A percentile compares a stretch with the other conserved stretches of the same genome.
Conservation (phyloP, 2,113 vertebrate species). For the Pyxicephalus adspersus region DNA sequence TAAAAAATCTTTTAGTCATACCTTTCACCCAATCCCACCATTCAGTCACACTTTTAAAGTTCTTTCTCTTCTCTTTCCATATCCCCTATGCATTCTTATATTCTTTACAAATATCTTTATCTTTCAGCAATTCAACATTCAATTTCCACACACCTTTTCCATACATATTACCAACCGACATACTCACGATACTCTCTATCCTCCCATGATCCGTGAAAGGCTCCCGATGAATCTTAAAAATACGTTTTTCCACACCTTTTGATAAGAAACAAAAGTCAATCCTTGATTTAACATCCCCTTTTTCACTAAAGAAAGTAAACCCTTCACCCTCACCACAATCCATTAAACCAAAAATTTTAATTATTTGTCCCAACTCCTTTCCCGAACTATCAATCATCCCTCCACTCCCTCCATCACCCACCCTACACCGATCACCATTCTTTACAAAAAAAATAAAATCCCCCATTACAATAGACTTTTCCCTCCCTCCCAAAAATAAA, state of each 20-base stretch:
- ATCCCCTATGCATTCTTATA: background rate
- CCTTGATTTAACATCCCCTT: background rate
- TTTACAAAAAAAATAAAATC: background rate
- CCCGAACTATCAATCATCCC: too few relatives aligned
- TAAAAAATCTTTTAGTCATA: background rate
- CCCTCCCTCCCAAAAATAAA: background rate
- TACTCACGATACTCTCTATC: background rate
- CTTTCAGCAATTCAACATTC: background rate
- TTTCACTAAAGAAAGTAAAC: background rate
- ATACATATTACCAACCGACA: background rate
- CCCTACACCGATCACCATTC: background rate
- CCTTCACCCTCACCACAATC: background rate
- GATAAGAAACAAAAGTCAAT: background rate
- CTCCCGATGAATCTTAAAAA: too few relatives aligned
- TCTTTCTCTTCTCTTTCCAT: background rate
- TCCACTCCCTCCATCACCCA: too few relatives aligned
- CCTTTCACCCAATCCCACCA: slow-evolving; percentile 25
- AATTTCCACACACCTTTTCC: background rate
- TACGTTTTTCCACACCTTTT: background rate
- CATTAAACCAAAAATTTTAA: background rate
- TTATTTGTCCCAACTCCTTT: background rate
- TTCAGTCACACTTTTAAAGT: background rate
- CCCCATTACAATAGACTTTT: background rate
- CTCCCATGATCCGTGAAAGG: background rate
- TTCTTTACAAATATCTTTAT: background rate